Evolutionary conservation across 2,888 invertebrate genomes (phyloP).

Genomic region (Congeria kusceri): DNA sequence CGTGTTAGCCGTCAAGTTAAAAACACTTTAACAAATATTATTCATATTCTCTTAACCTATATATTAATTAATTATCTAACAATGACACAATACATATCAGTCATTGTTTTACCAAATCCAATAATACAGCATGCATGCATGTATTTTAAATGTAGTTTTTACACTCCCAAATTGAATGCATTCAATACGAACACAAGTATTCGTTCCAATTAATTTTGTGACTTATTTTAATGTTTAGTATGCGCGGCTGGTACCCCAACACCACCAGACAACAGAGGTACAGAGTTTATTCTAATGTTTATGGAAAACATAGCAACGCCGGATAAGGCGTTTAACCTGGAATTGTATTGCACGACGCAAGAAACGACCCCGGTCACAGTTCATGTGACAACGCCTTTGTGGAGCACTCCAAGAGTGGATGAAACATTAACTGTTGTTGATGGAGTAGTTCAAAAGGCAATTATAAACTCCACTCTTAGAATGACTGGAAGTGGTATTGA

Average conservation of each 20-base stretch:
- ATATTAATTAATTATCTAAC: no score
- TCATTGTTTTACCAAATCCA: no score
- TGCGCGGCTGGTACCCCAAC: conserved; percentile 3
- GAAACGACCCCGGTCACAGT: conserved; percentile 63
- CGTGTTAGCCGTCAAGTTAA: no score
- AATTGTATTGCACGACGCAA: conserved; percentile 66
- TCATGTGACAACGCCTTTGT: conserved; percentile 62
- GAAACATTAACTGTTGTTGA: conserved; percentile 59
- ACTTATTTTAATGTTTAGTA: conserved; percentile 1
- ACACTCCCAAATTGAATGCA: no score
- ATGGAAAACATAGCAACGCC: conserved; percentile 66
- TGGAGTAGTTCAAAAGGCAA: conserved; percentile 60
- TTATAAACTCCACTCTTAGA: conserved; percentile 48
- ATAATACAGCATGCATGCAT: no score
- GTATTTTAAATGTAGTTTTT: no score
- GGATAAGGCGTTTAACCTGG: conserved; percentile 52
- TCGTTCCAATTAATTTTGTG: no score
- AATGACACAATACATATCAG: no score
- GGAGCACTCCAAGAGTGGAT: conserved; percentile 54
- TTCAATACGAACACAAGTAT: no score
- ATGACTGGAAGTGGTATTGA: conserved; percentile 55
- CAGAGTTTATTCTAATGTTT: conserved; percentile 67
- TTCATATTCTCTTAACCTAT: no score
- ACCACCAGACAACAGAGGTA: conserved; percentile 69
- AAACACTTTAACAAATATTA: no score